phyloP scores from a whole-genome alignment of 2,113 vertebrate species.

The Lichenostomus cassidix region DNA sequence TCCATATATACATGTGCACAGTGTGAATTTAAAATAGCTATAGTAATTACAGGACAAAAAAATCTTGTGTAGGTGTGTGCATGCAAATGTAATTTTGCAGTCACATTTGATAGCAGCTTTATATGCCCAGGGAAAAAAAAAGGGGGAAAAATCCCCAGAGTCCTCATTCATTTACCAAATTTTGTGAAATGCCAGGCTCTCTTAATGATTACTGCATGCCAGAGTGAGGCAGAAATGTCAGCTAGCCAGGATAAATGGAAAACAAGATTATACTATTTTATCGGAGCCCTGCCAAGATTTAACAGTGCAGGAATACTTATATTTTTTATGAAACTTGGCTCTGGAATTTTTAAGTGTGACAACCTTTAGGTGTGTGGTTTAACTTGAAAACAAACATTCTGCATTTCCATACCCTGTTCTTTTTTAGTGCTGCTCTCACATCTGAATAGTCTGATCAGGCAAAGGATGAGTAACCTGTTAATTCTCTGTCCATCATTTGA shows the following conservation, averaged over 20 bases:
- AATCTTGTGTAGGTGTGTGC: background rate
- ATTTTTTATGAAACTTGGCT: background rate
- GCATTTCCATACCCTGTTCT: background rate
- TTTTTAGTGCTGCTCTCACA: background rate
- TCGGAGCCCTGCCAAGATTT: background rate
- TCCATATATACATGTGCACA: background rate
- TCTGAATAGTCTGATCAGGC: background rate
- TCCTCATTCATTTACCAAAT: background rate
- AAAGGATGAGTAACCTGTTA: background rate
- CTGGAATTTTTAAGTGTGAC: background rate
- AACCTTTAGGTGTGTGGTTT: background rate
- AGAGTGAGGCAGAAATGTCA: constrained; percentile 5
- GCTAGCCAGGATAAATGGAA: constrained; percentile 7
- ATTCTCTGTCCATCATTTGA: background rate
- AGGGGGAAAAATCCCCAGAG: background rate
- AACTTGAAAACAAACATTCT: background rate
- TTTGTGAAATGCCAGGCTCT: background rate
- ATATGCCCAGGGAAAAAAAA: background rate
- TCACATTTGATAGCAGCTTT: background rate
- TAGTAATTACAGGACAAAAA: background rate
- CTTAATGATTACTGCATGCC: background rate
- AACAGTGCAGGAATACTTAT: background rate
- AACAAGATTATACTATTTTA: background rate
- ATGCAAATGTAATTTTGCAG: background rate
- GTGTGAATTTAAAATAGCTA: background rate